Evolutionary conservation across 2,797 vertebrate genomes (phyloP).

Genomic region (Ara ararauna): DNA sequence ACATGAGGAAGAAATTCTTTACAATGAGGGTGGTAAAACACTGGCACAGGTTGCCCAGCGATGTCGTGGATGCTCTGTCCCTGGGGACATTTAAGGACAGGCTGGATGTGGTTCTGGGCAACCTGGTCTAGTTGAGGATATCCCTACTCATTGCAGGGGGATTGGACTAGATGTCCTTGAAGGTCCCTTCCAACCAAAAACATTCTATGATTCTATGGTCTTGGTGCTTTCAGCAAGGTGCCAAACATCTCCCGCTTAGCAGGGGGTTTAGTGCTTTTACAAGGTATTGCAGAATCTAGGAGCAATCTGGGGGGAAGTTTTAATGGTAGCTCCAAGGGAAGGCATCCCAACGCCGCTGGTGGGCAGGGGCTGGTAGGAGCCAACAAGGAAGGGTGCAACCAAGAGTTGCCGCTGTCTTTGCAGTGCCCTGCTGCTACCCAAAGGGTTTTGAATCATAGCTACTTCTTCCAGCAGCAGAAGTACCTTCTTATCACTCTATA

Average conservation of each 20-base stretch:
- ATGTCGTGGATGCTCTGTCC: neutral
- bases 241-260: neutral
- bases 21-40: neutral
- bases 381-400: accelerated
- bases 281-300: neutral
- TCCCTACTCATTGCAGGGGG: neutral
- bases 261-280: neutral
- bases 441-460: accelerated
- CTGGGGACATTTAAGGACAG: neutral
- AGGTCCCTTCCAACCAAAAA: neutral
- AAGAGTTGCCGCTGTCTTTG: accelerated
- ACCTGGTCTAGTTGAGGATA: neutral
- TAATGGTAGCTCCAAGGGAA: neutral
- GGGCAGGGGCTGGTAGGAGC: neutral
- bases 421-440: neutral
- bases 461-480: neutral
- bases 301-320: neutral
- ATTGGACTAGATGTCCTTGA: neutral
- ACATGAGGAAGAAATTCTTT: neutral
- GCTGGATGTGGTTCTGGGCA: neutral
- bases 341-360: neutral
- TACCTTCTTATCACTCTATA: neutral
- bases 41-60: neutral
- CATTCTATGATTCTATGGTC: neutral
- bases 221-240: neutral